Evolutionary conservation across 2,113 vertebrate species (phyloP), one percentile per base, ranked within the genome.

Genomic region (Cyanoderma ruficeps): DNA sequence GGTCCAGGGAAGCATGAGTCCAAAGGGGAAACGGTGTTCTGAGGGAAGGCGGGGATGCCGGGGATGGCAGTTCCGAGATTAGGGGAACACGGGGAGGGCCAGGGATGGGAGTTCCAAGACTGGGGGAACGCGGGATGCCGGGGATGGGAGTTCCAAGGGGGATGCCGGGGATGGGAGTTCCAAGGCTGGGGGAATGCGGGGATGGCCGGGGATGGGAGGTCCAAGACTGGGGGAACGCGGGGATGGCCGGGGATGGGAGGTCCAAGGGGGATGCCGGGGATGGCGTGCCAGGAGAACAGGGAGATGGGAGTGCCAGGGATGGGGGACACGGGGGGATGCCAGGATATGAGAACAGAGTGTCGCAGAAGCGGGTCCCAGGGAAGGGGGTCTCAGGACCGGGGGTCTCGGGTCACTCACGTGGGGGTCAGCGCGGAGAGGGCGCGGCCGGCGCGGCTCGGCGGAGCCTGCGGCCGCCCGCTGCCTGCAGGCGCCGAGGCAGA

Each of bases 401-500:
- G 42, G 11, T 50, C 14, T 72, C 56, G 6, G 21, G 25, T 18
- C 90, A 96, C 95, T 96, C 92, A 96, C 94, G 63, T 96, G 89
- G 9, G 92, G 89, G 11, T 95, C 70, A 16, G 75, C 35, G 49
- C 46, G 61, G 57, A 92, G 79, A 46, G 23, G 70, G 3, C 79
- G 89, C 55, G 82, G 93, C 55, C 85, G 82, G 53, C 91, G 88
- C 0, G 57, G 77, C 68, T 93, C 91, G 6, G 72, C 33, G 42
- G 56, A 4, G 2, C 10, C 70, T 7, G 4, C 46, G 21, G 47
- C 80, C 42, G 16, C 60, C 30, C 65, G 65, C 69, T 82, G 83
- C 87, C 44, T 57, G 35, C 90, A 80, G 65, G 64, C 10, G 6
- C 89, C 78, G 53, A 37, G 69, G 64, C 64, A 63, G 46, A 90